Evolutionary conservation across 2,797 vertebrate species (phyloP), one percentile per base, ranked within the genome.

Genomic region (Hylomyscus alleni): DNA sequence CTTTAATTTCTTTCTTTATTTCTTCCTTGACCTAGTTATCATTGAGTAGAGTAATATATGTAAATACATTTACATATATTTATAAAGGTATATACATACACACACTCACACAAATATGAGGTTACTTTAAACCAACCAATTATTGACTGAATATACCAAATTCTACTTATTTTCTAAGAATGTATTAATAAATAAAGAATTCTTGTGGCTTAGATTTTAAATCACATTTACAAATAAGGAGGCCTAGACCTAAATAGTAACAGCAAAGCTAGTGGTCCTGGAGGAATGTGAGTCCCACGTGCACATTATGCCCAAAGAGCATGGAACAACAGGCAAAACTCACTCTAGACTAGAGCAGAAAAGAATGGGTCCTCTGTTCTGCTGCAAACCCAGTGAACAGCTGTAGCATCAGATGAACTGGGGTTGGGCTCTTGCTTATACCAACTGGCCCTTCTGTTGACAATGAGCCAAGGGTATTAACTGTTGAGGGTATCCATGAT

Each of bases 181-280:
- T 67, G 31, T 17, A 67, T 67, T 65, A 65, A 62, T 62, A 31
- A 65, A 14, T 65, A 65, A 31, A 14, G 29, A 65, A 65, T 65
- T 14, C 6, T 65, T 34, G 62, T n/a, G 97, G 97, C 83, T 97
- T 96, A 65, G 91, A 85, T 93, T 97, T 96, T 17, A 9, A 98
- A 97, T 98, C 98, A 98, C 98, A 97, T 97, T 98, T 98, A 98
- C 97, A 98, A 97, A 98, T 97, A 89, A 98, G 92, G 94, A 96
- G 95, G 97, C 72, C 37, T 82, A 97, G 88, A 87, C 89, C 96
- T 76, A 96, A 87, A 73, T 84, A 90, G 29, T 95, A 83, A 96
- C 22, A 78, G 17, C 86, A 94, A 89, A 97, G 92, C 94, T 58
- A 88, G 56, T 94, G 93, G 29, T 44, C 69, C 54, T 52, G 56